phyloP scores from a whole-genome alignment of 2,797 vertebrate species.

The Phataginus tetradactyla region DNA sequence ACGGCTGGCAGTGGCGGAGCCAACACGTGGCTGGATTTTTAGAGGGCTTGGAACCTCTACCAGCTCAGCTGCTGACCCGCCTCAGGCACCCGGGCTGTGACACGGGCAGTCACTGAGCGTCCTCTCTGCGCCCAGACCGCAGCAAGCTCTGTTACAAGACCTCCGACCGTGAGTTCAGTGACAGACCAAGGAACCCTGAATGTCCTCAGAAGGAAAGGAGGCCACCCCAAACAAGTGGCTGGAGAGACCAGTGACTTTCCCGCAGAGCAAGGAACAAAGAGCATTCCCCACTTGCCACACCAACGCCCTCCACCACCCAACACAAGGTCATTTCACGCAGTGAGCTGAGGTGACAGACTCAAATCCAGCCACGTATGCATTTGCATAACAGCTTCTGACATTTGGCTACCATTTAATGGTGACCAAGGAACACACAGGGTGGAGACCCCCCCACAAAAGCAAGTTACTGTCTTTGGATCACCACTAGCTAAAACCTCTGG shows the following conservation, averaged over 20 bases:
- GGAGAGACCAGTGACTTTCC: background rate
- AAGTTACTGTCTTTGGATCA: constrained; percentile 63
- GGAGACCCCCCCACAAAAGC: constrained; percentile 8
- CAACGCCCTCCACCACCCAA: background rate
- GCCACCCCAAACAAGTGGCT: background rate
- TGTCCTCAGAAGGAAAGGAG: background rate
- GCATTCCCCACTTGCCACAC: background rate
- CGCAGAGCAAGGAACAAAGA: background rate
- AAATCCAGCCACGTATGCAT: background rate
- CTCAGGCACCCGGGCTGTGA: background rate
- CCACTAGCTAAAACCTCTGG: background rate
- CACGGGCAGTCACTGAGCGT: background rate
- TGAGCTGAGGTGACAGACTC: background rate
- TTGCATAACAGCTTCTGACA: constrained; percentile 15
- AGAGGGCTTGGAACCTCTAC: background rate
- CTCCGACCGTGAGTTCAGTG: background rate
- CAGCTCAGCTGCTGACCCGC: background rate
- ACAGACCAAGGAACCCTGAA: background rate
- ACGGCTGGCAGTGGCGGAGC: background rate
- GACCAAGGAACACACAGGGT: constrained; percentile 17
- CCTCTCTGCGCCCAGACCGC: background rate
- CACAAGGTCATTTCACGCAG: background rate
- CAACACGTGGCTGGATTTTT: background rate
- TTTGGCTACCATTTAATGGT: constrained; percentile 8
- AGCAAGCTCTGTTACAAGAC: fast-evolving